Conservation (phyloP, 2,888 invertebrate species). For the Synanthedon andrenaeformis region DNA sequence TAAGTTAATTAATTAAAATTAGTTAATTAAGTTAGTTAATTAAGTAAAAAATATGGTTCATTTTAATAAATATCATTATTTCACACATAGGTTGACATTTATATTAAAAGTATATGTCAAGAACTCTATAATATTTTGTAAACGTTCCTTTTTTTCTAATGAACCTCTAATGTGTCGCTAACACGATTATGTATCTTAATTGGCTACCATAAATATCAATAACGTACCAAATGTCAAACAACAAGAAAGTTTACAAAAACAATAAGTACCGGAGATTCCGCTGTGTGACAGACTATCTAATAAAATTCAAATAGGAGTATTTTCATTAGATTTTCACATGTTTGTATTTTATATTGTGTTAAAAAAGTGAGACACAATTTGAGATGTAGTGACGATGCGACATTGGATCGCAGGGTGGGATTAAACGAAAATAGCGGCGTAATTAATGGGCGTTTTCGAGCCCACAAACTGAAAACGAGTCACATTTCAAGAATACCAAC, state of each 20-base stretch:
- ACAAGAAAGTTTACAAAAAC: constrained; percentile 11
- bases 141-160: background rate
- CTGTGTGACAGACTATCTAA: constrained; percentile 11
- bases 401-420: constrained; percentile 49
- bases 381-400: constrained; percentile 39
- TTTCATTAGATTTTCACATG: constrained; percentile 4
- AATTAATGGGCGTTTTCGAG: constrained; percentile 54
- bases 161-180: background rate
- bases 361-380: constrained; percentile 16
- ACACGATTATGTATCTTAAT: constrained; percentile 7
- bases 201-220: constrained; percentile 9
- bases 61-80: too few relatives aligned
- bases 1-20: too few relatives aligned
- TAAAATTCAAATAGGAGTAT: constrained; percentile 10
- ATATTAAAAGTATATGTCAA: background rate
- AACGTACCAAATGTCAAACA: constrained; percentile 14
- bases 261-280: constrained; percentile 10
- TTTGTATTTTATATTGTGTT: background rate
- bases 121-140: background rate
- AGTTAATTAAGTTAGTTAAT: too few relatives aligned
- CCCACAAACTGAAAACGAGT: constrained; percentile 47
- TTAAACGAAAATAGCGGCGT: constrained; percentile 58
- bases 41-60: too few relatives aligned
- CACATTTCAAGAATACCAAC: constrained; percentile 41
- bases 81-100: too few relatives aligned